Evolutionary conservation across 2,797 vertebrate species (phyloP).

Genomic region (Diglossa cyanea): DNA sequence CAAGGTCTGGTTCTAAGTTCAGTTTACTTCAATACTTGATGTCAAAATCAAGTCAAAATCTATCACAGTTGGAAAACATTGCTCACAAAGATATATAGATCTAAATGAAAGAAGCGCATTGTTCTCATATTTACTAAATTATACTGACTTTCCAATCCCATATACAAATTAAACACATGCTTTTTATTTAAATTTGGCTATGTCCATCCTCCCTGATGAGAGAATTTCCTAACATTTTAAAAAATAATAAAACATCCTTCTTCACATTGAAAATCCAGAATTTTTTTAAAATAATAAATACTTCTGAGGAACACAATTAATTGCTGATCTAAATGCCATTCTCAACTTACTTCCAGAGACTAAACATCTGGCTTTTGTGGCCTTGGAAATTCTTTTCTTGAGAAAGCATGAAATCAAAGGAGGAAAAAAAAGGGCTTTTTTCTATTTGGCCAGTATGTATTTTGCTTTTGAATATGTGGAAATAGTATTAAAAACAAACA

Average conservation of each 20-base stretch:
- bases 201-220: neutral
- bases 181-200: neutral
- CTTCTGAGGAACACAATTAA: neutral
- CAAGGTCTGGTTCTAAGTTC: neutral
- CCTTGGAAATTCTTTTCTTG: neutral
- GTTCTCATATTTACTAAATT: neutral
- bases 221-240: neutral
- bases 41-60: neutral
- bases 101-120: neutral
- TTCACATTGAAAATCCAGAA: neutral
- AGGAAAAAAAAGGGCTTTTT: no score
- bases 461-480: neutral
- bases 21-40: neutral
- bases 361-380: neutral
- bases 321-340: neutral
- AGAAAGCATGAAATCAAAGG: no score
- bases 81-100: neutral
- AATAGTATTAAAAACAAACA: neutral
- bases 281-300: neutral
- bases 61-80: neutral
- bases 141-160: neutral
- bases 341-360: neutral
- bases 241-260: neutral
- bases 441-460: neutral
- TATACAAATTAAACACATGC: neutral